Conservation (phyloP, 2,888 invertebrate genomes). For the Maniola hyperantus region DNA sequence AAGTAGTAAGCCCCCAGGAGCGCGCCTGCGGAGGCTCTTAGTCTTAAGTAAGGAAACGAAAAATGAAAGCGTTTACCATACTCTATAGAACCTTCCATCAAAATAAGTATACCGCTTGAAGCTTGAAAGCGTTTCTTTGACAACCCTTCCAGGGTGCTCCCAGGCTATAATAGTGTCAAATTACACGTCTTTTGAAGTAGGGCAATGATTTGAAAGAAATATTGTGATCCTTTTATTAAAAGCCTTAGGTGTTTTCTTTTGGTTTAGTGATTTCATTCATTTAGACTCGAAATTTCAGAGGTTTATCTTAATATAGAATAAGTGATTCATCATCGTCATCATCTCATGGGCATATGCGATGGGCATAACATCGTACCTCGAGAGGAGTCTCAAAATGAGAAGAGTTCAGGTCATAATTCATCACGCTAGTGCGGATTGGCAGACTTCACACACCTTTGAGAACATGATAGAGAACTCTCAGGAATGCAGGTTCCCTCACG, state of each 20-base stretch:
- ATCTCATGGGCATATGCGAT: no score
- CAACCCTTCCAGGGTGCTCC: not conserved
- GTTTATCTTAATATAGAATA: no score
- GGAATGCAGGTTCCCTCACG: no score
- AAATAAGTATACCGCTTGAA: constrained; percentile 11
- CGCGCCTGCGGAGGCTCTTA: constrained; percentile 22
- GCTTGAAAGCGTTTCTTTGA: constrained; percentile 11
- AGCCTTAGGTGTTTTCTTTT: not conserved
- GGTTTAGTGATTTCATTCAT: not conserved
- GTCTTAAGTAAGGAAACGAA: constrained; percentile 21
- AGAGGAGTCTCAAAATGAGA: no score
- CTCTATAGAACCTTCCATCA: constrained; percentile 12
- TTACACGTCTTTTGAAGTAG: not conserved
- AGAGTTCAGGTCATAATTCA: no score
- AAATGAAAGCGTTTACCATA: constrained; percentile 17
- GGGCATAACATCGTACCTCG: no score
- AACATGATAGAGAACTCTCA: no score
- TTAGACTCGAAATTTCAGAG: not conserved
- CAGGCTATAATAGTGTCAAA: constrained; percentile 10
- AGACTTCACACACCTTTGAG: no score
- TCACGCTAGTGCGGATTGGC: no score
- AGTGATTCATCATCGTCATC: no score
- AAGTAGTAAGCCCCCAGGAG: constrained; percentile 30
- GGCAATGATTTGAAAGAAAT: not conserved
- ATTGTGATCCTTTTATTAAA: not conserved